Conservation (phyloP, 1,140 invertebrate genomes). For the fruit fly (Drosophila melanogaster) region DNA sequence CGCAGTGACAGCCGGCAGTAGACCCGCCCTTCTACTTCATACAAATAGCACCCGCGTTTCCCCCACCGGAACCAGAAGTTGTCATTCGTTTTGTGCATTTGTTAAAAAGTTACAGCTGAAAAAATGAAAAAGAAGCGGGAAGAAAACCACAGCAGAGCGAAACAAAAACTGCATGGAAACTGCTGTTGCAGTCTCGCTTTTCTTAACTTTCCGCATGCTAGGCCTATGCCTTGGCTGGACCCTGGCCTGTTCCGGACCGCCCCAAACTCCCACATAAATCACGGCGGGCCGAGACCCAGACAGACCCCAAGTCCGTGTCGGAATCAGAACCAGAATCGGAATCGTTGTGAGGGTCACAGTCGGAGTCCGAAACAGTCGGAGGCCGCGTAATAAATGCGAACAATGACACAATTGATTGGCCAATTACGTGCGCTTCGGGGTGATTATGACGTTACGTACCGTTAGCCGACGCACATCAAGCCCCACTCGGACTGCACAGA, state of each 20-base stretch:
- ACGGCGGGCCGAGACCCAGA: slow-evolving; percentile 38
- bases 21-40: background rate
- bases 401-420: slow-evolving; percentile 84
- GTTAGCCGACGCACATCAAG: slow-evolving; percentile 58
- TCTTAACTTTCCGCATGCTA: slow-evolving; percentile 21
- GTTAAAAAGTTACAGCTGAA: slow-evolving; percentile 73
- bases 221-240: slow-evolving; percentile 36
- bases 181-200: slow-evolving; percentile 53
- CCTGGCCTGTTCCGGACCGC: background rate
- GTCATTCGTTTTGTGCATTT: slow-evolving; percentile 83
- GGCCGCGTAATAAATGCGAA: slow-evolving; percentile 84
- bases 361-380: slow-evolving; percentile 42
- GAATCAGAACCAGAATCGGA: slow-evolving; percentile 8
- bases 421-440: slow-evolving; percentile 83
- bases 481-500: slow-evolving; percentile 17
- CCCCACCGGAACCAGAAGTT: slow-evolving; percentile 73
- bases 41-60: background rate
- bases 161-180: slow-evolving; percentile 68
- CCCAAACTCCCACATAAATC: slow-evolving; percentile 60
- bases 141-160: slow-evolving; percentile 39
- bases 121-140: slow-evolving; percentile 45
- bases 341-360: background rate
- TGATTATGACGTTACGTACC: slow-evolving; percentile 82
- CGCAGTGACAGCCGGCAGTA: slow-evolving; percentile 75
- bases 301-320: slow-evolving; percentile 12